phyloP scores from a whole-genome alignment of 1,140 invertebrate species.

The Leptonema lineaticorne region DNA sequence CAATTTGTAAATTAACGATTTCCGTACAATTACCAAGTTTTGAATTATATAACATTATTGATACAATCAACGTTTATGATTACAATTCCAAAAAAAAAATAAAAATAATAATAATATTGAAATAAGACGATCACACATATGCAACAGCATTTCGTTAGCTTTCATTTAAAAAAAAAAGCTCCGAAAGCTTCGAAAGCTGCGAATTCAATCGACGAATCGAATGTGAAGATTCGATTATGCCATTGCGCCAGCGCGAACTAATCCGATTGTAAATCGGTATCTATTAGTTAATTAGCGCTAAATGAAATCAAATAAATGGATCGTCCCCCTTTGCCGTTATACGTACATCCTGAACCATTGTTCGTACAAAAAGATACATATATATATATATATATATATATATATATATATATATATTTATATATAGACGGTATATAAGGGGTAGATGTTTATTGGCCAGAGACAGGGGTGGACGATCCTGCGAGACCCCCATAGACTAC shows the following conservation, averaged over 20 bases:
- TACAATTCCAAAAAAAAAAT: too few relatives aligned
- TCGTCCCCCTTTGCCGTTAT: neutral
- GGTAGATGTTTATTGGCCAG: constrained; percentile 23
- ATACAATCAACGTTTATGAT: too few relatives aligned
- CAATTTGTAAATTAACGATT: too few relatives aligned
- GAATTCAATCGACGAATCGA: too few relatives aligned
- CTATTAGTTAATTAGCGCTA: constrained; percentile 28
- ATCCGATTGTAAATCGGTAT: constrained; percentile 16
- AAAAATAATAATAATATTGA: too few relatives aligned
- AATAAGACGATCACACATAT: too few relatives aligned
- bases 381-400: neutral
- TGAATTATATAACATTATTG: too few relatives aligned
- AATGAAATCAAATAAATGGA: constrained; percentile 22
- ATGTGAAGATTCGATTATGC: neutral
- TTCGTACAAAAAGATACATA: constrained; percentile 12
- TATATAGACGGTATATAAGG: neutral
- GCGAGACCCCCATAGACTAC: constrained; percentile 1
- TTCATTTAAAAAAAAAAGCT: too few relatives aligned
- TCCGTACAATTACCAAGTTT: too few relatives aligned
- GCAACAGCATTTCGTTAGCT: too few relatives aligned
- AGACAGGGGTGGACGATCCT: neutral
- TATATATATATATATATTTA: neutral
- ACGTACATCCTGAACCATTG: constrained; percentile 6
- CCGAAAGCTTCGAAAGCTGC: too few relatives aligned
- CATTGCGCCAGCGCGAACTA: neutral